Evolutionary conservation across 2,888 invertebrate genomes (phyloP), one percentile per base, ranked within the genome.

Genomic region (Chymomyza fuscimana): DNA sequence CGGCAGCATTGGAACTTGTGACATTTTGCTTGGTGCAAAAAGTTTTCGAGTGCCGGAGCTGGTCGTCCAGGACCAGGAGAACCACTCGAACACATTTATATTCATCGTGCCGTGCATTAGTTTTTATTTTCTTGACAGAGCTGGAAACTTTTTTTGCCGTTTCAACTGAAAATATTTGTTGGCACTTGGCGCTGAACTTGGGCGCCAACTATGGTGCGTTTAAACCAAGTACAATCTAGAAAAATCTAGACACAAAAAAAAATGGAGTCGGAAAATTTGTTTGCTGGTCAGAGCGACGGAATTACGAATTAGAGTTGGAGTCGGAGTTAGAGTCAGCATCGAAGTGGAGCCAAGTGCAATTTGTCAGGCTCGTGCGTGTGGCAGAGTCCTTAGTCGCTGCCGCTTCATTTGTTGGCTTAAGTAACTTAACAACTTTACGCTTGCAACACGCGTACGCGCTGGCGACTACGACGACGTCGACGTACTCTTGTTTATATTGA

Each of bases 381-480:
- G 50, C 54, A 7, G 22, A 32, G 60, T 25, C 29, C 19, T 70
- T 60, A 16, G 32, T 58, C 25, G 62, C 52, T 63, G 69, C 67
- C 68, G 89, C 81, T 89, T 89, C 88, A 89, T 89, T 88, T 88
- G 89, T 88, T 88, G 87, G 88, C 89, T 89, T 88, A 89, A 89
- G 88, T 88, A 86, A 88, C 89, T 88, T 89, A 89, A 89, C 88
- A 89, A 89, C 88, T 88, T 88, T 87, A 81, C 89, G 89, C 89
- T 85, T 87, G 84, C 86, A 87, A 67, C 86, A 86, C 88, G 89
- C 86, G 87, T 88, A 87, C 89, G 78, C 85, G 73, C 74, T 74
- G 51, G 32, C 60, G 54, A 56, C 52, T 74, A 46, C 70, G 65
- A 16, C n/a, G 75, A 36, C 65, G 65, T 64, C 32, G 29, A 52